phyloP scores from a whole-genome alignment of 2,888 invertebrate genomes.

The Zhuqinia jingwanae region DNA sequence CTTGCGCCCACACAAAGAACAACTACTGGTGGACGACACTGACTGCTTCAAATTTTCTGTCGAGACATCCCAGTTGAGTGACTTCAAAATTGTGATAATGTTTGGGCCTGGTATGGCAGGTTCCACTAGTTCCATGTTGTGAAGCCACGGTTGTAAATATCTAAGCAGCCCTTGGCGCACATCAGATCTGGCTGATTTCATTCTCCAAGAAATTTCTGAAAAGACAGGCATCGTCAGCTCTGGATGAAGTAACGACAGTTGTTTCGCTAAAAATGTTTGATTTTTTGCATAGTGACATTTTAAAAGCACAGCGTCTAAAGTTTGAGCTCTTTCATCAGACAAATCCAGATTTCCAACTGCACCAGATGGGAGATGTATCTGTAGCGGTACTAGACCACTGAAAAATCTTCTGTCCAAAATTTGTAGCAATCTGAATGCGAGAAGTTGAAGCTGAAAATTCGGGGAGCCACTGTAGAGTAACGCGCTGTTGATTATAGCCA shows the following conservation, averaged over 20 bases:
- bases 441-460: slow-evolving; percentile 94
- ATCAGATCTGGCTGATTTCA: slow-evolving; percentile 97
- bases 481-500: slow-evolving; percentile 98
- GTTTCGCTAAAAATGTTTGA: slow-evolving; percentile 94
- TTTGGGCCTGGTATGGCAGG: slow-evolving; percentile 90
- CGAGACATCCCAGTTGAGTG: slow-evolving; percentile 70
- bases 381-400: slow-evolving; percentile 82
- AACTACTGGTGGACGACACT: slow-evolving; percentile 76
- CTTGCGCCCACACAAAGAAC: slow-evolving; percentile 77
- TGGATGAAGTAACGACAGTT: slow-evolving; percentile 96
- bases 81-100: slow-evolving; percentile 74
- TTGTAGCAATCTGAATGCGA: slow-evolving; percentile 96
- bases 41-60: slow-evolving; percentile 73
- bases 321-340: slow-evolving; percentile 85
- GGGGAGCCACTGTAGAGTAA: slow-evolving; percentile 98
- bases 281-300: slow-evolving; percentile 93
- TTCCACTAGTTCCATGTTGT: slow-evolving; percentile 99
- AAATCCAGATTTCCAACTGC: slow-evolving; percentile 49
- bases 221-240: slow-evolving; percentile 99
- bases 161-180: slow-evolving; percentile 94
- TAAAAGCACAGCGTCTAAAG: slow-evolving; percentile 92
- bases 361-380: slow-evolving; percentile 73
- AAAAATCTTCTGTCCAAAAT: slow-evolving; percentile 97
- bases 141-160: slow-evolving; percentile 97
- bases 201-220: slow-evolving; percentile 97